Conservation (phyloP, 1,140 invertebrate genomes). For the Tetramorium parvispinum region DNA sequence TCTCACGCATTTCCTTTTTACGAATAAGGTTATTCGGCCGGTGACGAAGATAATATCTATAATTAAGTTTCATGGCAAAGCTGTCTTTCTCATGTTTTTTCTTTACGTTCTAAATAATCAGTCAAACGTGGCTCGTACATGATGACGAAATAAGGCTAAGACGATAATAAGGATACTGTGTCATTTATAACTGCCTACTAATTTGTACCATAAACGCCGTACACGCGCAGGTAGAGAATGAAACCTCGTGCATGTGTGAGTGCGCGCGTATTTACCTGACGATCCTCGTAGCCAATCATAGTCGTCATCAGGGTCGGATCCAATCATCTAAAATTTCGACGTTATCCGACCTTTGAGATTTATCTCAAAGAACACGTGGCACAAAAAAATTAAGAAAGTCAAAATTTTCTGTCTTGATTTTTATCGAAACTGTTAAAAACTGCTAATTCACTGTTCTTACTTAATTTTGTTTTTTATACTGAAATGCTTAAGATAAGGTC, state of each 20-base stretch:
- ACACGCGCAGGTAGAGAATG: conserved; percentile 72
- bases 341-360: background rate
- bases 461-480: background rate
- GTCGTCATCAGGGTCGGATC: conserved; percentile 70
- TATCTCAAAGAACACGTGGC: background rate
- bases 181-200: conserved; percentile 84
- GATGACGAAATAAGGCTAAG: conserved; percentile 58
- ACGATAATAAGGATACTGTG: conserved; percentile 73
- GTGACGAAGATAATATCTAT: conserved; percentile 11
- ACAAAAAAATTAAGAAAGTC: background rate
- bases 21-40: background rate
- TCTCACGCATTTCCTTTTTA: background rate
- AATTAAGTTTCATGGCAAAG: conserved; percentile 35
- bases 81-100: background rate
- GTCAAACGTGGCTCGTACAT: conserved; percentile 54
- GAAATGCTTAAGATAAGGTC: background rate
- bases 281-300: conserved; percentile 59
- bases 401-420: background rate
- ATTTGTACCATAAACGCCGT: conserved; percentile 81
- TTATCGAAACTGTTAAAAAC: background rate
- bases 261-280: conserved; percentile 70
- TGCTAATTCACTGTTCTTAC: background rate
- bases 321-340: background rate
- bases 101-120: conserved; percentile 32
- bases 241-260: conserved; percentile 50